Base-by-base conservation (phyloP, 2,888 invertebrate species). In the Lycophotia porphyrea region DNA sequence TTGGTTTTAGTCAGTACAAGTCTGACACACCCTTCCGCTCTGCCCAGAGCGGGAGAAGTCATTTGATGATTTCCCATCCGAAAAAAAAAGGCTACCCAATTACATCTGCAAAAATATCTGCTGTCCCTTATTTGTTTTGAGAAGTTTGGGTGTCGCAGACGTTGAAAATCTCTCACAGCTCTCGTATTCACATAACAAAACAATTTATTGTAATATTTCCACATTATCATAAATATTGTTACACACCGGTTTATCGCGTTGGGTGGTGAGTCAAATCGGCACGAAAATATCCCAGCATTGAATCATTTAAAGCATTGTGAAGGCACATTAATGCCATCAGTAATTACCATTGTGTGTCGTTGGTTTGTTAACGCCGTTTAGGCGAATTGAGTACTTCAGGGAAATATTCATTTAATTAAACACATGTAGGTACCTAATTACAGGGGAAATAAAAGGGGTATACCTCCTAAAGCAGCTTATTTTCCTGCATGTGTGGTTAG, bases 281-380 rank as follows among this genome's bases (percentile, higher is more conserved):
- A 78, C 60, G 34, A 55, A 78, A 82, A 78, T 82, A 78, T 65
- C 49, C 55, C 65, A 47, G 55, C 42, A 82, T 78, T 75, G 76
- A 81, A 79, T 81, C 55, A 64, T 71, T 71, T 47, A 49, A 24
- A 66, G 66, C 80, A 74, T 58, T 81, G 55, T 75, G 49, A 74
- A 42, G 61, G 18, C 39, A 75, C 55, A 36, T 44, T 61, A 24
- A 61, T 74, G 61, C 47, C 61, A 47, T 27, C 39, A n/a, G 52
- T 78, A 66, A 78, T 74, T 47, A 52, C 34, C 52, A 47, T 66
- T 74, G 49, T 78, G 64, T 55, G 72, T 34, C 52, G 39, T 70
- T n/a, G 55, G 27, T 42, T 61, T 52, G 44, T 24, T 52, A 52
- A 21, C 47, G 5, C 42, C 49, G 47, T 36, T 60, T 60, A 39